Percentiles rank a stretch among this genome's conserved stretches.
Conservation (phyloP, 1,140 invertebrate genomes). For the Zaprionus ornatus region DNA sequence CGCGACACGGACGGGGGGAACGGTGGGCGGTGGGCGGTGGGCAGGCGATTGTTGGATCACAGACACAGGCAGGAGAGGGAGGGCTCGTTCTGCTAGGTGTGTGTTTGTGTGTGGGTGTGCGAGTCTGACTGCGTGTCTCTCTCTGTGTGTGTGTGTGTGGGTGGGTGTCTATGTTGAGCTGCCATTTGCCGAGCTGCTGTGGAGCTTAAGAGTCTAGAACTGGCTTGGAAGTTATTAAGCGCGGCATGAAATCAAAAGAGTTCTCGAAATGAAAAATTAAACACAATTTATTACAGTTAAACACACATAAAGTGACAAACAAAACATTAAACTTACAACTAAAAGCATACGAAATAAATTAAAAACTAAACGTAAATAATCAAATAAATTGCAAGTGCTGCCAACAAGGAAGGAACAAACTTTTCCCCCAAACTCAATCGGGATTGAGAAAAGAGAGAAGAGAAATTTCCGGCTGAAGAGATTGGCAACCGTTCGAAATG, state of each 20-base stretch:
- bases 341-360: constrained; percentile 31
- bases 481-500: constrained; percentile 21
- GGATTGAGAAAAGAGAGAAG: constrained; percentile 5
- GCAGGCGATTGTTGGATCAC: not conserved
- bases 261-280: constrained; percentile 13
- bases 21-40: too few relatives aligned
- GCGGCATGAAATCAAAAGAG: constrained; percentile 48
- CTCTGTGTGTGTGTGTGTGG: constrained; percentile 4
- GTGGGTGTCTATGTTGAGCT: constrained; percentile 13
- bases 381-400: constrained; percentile 45
- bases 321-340: constrained; percentile 17
- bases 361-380: constrained; percentile 24
- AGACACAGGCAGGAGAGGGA: not conserved
- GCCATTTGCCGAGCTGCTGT: constrained; percentile 41
- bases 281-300: constrained; percentile 14
- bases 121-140: constrained; percentile 11
- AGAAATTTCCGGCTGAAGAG: constrained; percentile 2
- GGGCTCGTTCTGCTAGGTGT: not conserved
- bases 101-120: constrained; percentile 3
- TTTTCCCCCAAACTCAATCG: constrained; percentile 9
- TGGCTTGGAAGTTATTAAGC: constrained; percentile 79
- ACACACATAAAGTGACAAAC: constrained; percentile 5
- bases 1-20: constrained; percentile 9
- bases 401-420: constrained; percentile 16
- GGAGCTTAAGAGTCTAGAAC: constrained; percentile 31